phyloP scores from a whole-genome alignment of 2,113 vertebrate species.

The Herpailurus yagouaroundi region DNA sequence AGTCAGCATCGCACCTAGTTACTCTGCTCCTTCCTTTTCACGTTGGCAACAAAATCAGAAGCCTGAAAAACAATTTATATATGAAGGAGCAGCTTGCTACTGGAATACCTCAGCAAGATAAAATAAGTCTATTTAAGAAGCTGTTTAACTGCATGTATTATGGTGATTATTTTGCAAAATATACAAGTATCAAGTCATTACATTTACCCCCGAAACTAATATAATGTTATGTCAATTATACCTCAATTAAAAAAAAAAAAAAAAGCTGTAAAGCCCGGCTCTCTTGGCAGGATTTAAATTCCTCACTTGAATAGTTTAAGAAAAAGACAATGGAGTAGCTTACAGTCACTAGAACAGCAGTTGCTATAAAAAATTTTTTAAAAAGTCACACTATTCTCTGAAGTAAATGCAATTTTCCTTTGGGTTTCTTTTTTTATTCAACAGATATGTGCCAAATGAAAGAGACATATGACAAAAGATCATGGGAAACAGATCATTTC shows the following conservation, averaged over 20 bases:
- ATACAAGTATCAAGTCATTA: neutral
- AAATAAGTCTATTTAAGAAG: neutral
- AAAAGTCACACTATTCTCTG: neutral
- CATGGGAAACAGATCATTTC: neutral
- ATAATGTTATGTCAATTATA: neutral
- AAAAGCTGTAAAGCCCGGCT: neutral
- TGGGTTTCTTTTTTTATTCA: neutral
- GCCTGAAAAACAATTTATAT: neutral
- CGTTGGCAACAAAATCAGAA: neutral
- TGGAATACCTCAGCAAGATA: neutral
- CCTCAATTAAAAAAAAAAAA: neutral
- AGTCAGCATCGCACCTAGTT: neutral
- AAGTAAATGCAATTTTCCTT: neutral
- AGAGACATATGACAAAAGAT: neutral
- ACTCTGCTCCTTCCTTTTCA: neutral
- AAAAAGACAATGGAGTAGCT: neutral
- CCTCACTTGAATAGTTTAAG: constrained; percentile 40
- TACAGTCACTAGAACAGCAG: neutral
- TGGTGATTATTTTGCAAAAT: neutral
- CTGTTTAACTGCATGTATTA: neutral
- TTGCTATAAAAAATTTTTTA: neutral
- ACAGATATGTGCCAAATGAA: neutral
- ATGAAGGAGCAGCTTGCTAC: neutral
- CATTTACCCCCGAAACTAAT: neutral
- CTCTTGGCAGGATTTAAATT: neutral